A percentile compares a stretch with the other conserved stretches of the same genome.
Conservation (phyloP, 2,888 invertebrate species). For the Ecdyonurus torrentis region DNA sequence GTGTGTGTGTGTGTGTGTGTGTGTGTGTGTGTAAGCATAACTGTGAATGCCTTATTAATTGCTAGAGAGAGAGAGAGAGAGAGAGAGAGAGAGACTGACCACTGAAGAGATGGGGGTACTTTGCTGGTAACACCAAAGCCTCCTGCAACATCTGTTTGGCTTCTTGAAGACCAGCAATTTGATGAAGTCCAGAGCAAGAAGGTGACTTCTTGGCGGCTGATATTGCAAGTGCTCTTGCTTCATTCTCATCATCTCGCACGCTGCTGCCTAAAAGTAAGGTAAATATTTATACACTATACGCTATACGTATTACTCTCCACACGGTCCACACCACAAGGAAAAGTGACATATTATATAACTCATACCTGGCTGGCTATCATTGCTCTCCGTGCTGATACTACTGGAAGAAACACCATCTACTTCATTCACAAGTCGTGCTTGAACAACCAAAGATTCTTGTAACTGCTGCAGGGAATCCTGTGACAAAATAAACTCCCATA, state of each 20-base stretch:
- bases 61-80: too few relatives aligned
- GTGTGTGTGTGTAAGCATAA: too few relatives aligned
- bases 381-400: not conserved
- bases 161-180: slow-evolving; percentile 32
- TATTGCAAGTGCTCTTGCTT: not conserved
- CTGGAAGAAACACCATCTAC: not conserved
- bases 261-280: not conserved
- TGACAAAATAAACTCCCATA: too few relatives aligned
- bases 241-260: not conserved
- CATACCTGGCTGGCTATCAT: not conserved
- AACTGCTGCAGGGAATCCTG: not conserved
- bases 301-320: too few relatives aligned
- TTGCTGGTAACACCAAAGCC: slow-evolving; percentile 31
- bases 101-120: slow-evolving; percentile 35
- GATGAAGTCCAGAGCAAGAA: slow-evolving; percentile 22
- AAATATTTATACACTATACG: too few relatives aligned
- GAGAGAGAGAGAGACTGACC: too few relatives aligned
- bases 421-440: not conserved
- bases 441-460: not conserved
- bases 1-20: too few relatives aligned
- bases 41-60: too few relatives aligned
- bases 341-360: not conserved
- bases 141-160: slow-evolving; percentile 31
- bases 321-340: too few relatives aligned
- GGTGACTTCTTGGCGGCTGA: not conserved